Conservation (phyloP, 2,797 vertebrate genomes). For the Eidolon dupreanum region DNA sequence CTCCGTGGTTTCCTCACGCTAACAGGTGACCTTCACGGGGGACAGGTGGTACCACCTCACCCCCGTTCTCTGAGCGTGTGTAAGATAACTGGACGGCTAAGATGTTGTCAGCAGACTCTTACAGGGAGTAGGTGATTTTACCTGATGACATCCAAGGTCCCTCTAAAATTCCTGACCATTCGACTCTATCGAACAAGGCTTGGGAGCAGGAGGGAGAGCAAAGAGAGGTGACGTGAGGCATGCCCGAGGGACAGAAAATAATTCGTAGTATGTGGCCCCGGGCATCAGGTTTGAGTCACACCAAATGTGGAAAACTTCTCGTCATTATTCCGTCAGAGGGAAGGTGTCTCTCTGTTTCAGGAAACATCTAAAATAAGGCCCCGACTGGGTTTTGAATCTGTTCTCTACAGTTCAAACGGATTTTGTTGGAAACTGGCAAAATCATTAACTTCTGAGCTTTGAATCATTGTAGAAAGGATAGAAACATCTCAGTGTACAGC, state of each 20-base stretch:
- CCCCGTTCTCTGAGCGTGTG: neutral
- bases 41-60: neutral
- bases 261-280: neutral
- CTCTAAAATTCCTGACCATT: neutral
- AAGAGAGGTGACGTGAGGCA: neutral
- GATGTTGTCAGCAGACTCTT: neutral
- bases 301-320: slow-evolving; percentile 24
- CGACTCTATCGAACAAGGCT: neutral
- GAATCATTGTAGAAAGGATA: slow-evolving; percentile 88
- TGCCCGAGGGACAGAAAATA: neutral
- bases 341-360: slow-evolving; percentile 83
- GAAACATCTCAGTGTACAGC: slow-evolving; percentile 83
- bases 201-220: neutral
- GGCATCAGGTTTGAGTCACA: slow-evolving; percentile 66
- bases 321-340: slow-evolving; percentile 54
- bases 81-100: neutral
- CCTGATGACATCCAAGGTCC: neutral
- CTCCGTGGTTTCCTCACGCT: neutral
- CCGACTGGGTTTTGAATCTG: slow-evolving; percentile 89
- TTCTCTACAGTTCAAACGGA: slow-evolving; percentile 87
- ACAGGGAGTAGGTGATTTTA: neutral
- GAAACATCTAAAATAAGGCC: slow-evolving; percentile 83
- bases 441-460: slow-evolving; percentile 91
- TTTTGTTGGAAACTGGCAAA: slow-evolving; percentile 92
- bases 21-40: neutral